Evolutionary conservation across 2,888 invertebrate genomes (phyloP).

Genomic region (Norana najaformis): DNA sequence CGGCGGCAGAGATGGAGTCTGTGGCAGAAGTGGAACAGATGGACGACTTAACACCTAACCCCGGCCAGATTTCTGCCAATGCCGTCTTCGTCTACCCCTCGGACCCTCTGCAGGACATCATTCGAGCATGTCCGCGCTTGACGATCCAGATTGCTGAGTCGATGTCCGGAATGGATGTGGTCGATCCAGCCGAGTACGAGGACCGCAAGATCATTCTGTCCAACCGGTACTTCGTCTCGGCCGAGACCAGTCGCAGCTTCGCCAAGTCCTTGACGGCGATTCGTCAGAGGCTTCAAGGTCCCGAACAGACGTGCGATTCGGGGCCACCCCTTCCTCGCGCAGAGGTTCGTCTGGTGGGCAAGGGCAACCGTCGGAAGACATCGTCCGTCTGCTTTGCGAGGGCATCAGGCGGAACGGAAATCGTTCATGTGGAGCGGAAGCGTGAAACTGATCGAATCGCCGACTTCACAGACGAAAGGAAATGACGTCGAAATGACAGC

Average conservation of each 20-base stretch:
- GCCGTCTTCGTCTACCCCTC: neutral
- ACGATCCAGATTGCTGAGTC: neutral
- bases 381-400: neutral
- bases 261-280: neutral
- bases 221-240: slow-evolving; percentile 1
- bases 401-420: slow-evolving; percentile 13
- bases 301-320: neutral
- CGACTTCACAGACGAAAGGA: neutral
- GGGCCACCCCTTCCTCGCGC: neutral
- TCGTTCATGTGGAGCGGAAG: neutral
- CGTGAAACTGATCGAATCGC: neutral
- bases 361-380: neutral
- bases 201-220: neutral
- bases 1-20: neutral
- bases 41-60: neutral
- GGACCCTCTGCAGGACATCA: neutral
- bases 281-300: neutral
- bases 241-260: neutral
- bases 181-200: neutral
- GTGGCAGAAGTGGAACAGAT: neutral
- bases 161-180: slow-evolving; percentile 5
- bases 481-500: neutral
- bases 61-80: neutral
- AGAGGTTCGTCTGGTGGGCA: neutral
- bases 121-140: neutral